A percentile compares a stretch with the other conserved stretches of the same genome.
Evolutionary conservation across 2,888 invertebrate genomes (phyloP).

Genomic region (Aproaerema taeniolella): DNA sequence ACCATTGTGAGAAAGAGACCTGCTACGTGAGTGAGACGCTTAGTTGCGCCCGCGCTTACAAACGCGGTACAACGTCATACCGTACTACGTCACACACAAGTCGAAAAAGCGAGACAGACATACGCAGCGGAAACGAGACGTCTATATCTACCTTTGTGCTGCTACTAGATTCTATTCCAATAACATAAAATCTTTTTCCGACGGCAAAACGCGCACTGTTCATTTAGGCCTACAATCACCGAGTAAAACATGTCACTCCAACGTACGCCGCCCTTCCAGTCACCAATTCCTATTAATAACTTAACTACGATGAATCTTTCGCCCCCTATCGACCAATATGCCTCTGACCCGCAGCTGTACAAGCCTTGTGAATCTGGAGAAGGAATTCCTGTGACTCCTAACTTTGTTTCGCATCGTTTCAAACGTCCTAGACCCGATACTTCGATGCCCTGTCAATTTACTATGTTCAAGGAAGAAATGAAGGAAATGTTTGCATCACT

Average conservation of each 20-base stretch:
- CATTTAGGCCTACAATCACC: neutral
- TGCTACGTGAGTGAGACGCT: neutral
- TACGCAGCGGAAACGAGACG: too few species aligned
- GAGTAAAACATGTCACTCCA: neutral
- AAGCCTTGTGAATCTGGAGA: neutral
- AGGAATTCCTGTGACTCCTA: neutral
- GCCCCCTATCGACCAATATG: neutral
- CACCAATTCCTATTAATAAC: neutral
- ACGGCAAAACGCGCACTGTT: neutral
- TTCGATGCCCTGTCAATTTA: neutral
- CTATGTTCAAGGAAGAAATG: neutral
- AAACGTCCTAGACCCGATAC: slow-evolving; percentile 1
- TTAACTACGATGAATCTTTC: neutral
- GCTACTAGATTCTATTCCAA: too few species aligned
- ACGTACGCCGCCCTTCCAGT: neutral
- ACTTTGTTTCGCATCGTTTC: slow-evolving; percentile 2
- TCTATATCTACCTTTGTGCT: too few species aligned
- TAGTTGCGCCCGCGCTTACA: neutral
- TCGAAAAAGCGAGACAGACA: neutral
- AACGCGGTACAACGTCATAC: neutral
- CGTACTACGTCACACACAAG: too few species aligned
- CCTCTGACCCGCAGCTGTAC: neutral
- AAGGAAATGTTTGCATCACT: neutral
- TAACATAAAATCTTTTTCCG: neutral
- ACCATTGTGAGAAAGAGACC: neutral